Evolutionary conservation across 2,888 invertebrate genomes (phyloP).

Genomic region (Cyclophora punctaria): DNA sequence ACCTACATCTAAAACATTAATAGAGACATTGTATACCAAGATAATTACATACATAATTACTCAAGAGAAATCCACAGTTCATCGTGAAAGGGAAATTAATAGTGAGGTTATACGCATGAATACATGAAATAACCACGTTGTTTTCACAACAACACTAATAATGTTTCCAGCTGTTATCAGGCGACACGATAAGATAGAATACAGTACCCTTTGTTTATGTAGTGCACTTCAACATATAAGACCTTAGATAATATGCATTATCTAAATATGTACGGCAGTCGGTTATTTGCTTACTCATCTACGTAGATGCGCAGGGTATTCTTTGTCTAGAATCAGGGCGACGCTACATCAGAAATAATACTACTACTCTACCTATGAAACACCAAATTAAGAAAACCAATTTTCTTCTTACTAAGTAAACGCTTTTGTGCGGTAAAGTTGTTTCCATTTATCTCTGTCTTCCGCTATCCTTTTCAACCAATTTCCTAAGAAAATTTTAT

Average conservation of each 20-base stretch:
- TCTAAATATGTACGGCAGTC: conserved; percentile 40
- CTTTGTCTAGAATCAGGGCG: conserved; percentile 32
- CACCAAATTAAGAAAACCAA: too few relatives aligned
- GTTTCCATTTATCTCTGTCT: too few relatives aligned
- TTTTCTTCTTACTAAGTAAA: too few relatives aligned
- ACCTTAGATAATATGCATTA: conserved; percentile 55
- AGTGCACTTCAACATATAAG: conserved; percentile 52
- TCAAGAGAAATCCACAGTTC: conserved; percentile 14
- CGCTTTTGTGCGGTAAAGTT: too few relatives aligned
- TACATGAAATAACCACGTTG: conserved; percentile 33
- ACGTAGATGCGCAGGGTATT: conserved; percentile 33
- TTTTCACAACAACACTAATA: conserved; percentile 47
- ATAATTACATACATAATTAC: conserved; percentile 7
- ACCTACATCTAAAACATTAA: too few relatives aligned
- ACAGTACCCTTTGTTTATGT: conserved; percentile 62
- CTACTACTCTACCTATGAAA: too few relatives aligned
- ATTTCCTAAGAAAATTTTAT: too few relatives aligned
- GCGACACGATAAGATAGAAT: conserved; percentile 58
- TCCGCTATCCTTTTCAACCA: too few relatives aligned
- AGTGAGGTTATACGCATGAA: conserved; percentile 20
- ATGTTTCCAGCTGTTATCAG: conserved; percentile 54
- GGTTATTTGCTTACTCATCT: conserved; percentile 51
- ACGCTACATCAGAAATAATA: conserved; percentile 6
- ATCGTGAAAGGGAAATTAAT: conserved; percentile 24
- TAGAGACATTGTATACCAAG: not conserved